Base-by-base conservation (phyloP, 1,140 invertebrate species). In the Pantala flavescens region DNA sequence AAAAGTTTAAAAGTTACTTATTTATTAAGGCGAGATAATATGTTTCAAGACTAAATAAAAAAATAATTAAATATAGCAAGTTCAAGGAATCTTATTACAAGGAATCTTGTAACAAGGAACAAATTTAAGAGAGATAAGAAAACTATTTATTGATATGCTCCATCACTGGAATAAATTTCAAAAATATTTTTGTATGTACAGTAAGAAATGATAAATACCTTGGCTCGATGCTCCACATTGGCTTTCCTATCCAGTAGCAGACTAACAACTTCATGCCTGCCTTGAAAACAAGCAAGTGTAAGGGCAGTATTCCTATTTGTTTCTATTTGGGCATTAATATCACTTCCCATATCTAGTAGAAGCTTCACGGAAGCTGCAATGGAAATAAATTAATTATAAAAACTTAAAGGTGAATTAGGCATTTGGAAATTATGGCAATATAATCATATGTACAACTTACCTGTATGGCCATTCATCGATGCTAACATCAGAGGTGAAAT, bases 301-400 rank as follows among this genome's bases (percentile, higher is more conserved):
- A 99, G 85, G 7, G 98, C 98, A 16, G 98, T 99, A 83, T 99
- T 99, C 70, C 97, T 86, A 84, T 99, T 99, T 3, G 98, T 99
- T 84, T 99, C 98, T 79, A 99, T 99, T 86, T 99, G 95, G 73
- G 98, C 97, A 87, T 99, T 99, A 76, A 99, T 99, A 83, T 99
- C 98, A 81, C 95, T 97, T 74, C 97, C 97, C 90, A 95, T 97
- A 82, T 99, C 97, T 72, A 99, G 84, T 21, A 99, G 85, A 72
- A 99, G 84, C 80, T 92, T 91, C 16, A 94, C 93, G 72, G 93
- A 93, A 74, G 91, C 90, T 84, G 72, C n/a, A 81, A 82, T 75
- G 23, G 76, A 71, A 77, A 43, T 11, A 43, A 19, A 24, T 73
- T 14, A 24, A 11, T 11, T 23, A 43, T 42, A 19, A 19, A 28